Percentiles rank a stretch among this genome's conserved stretches.
Evolutionary conservation across 2,888 invertebrate genomes (phyloP).

Genomic region (Sminthurides aquaticus): DNA sequence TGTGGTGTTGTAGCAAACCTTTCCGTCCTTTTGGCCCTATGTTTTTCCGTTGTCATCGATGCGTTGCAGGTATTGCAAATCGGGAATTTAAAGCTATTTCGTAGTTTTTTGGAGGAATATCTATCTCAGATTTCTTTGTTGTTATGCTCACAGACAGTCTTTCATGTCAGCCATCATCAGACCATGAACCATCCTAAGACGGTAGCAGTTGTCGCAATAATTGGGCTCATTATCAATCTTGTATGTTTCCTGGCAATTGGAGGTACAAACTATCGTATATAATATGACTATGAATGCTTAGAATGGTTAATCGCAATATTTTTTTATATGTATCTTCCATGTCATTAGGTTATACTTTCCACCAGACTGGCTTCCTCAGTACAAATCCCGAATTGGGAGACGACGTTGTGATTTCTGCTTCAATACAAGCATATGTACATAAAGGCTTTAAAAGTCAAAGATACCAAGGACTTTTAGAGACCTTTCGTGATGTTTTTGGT

Average conservation of each 20-base stretch:
- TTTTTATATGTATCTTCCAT: background rate
- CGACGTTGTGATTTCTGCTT: constrained; percentile 34
- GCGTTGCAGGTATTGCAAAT: constrained; percentile 64
- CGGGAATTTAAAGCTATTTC: constrained; percentile 14
- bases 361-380: constrained; percentile 60
- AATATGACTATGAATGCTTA: no score
- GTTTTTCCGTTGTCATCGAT: constrained; percentile 72
- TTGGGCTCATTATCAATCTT: constrained; percentile 66
- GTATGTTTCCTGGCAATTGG: constrained; percentile 74
- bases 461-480: constrained; percentile 56
- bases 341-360: constrained; percentile 59
- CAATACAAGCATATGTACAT: constrained; percentile 30
- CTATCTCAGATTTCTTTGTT: constrained; percentile 1
- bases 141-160: constrained; percentile 33
- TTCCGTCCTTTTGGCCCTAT: constrained; percentile 68
- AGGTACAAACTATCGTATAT: constrained; percentile 52
- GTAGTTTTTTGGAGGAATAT: constrained; percentile 9
- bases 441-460: constrained; percentile 24
- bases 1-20: constrained; percentile 60
- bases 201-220: constrained; percentile 63
- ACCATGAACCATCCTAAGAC: constrained; percentile 66
- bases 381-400: constrained; percentile 38
- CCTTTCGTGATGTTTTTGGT: constrained; percentile 58
- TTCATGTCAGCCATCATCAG: constrained; percentile 50
- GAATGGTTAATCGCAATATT: no score